These are phyloP conservation scores for Pogoniulus pusillus DNA, from an alignment of 2,797 vertebrate species.

Conservation along the genomic window DNA sequence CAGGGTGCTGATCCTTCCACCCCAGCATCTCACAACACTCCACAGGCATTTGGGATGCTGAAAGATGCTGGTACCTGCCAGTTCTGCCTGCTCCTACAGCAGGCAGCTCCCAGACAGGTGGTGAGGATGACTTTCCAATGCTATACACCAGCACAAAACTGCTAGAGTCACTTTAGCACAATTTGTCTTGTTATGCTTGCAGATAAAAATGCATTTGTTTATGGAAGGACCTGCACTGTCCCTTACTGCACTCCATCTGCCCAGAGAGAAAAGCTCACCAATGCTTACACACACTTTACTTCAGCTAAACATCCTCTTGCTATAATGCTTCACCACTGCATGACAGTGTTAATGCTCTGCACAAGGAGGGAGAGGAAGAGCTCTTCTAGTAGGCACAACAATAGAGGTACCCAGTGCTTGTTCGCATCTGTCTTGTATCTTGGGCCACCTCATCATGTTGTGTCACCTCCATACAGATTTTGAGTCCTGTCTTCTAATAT, in stretches of 20 bases:
- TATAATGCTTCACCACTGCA: neutral
- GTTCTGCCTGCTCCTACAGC: neutral
- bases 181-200: neutral
- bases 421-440: neutral
- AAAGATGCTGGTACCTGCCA: neutral
- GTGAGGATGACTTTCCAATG: neutral
- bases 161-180: neutral
- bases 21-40: neutral
- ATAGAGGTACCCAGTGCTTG: neutral
- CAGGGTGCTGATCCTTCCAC: neutral
- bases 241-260: neutral
- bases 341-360: neutral
- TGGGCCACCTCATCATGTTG: neutral
- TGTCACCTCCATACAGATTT: neutral
- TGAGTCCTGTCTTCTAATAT: neutral
- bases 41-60: neutral
- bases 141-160: neutral
- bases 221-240: neutral
- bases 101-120: fast-evolving
- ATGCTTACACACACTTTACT: neutral
- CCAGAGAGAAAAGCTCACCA: neutral
- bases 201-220: neutral
- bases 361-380: neutral
- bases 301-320: neutral
- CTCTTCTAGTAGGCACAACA: neutral